Evolutionary conservation across 2,113 vertebrate genomes (phyloP).

Genomic region (Podarcis cretensis): DNA sequence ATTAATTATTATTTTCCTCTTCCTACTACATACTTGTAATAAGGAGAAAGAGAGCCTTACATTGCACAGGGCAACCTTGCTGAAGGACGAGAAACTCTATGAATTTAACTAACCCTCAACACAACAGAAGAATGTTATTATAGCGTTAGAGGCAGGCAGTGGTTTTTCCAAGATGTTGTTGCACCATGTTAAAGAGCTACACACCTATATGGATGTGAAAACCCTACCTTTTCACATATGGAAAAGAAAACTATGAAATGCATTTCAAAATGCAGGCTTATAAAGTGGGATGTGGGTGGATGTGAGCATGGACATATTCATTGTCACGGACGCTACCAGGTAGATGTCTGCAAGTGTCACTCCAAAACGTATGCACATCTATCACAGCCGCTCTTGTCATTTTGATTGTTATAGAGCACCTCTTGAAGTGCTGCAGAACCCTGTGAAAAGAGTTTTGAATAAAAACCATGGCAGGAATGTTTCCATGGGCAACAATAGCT

Average conservation of each 20-base stretch:
- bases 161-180: not conserved
- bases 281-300: no score
- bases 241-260: not conserved
- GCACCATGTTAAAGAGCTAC: not conserved
- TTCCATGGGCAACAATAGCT: not conserved
- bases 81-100: not conserved
- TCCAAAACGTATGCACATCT: not conserved
- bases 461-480: not conserved
- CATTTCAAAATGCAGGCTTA: not conserved
- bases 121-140: not conserved
- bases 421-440: not conserved
- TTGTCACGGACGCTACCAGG: not conserved
- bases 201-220: not conserved
- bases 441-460: not conserved
- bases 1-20: no score
- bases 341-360: not conserved
- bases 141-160: not conserved
- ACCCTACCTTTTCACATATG: not conserved
- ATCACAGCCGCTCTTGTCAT: not conserved
- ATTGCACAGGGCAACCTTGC: not conserved
- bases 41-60: not conserved
- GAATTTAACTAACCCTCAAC: not conserved
- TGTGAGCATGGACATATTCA: not conserved
- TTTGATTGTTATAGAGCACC: no score
- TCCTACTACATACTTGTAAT: not conserved